Evolutionary conservation across 2,888 invertebrate species (phyloP).

Genomic region (Cerastoderma edule): DNA sequence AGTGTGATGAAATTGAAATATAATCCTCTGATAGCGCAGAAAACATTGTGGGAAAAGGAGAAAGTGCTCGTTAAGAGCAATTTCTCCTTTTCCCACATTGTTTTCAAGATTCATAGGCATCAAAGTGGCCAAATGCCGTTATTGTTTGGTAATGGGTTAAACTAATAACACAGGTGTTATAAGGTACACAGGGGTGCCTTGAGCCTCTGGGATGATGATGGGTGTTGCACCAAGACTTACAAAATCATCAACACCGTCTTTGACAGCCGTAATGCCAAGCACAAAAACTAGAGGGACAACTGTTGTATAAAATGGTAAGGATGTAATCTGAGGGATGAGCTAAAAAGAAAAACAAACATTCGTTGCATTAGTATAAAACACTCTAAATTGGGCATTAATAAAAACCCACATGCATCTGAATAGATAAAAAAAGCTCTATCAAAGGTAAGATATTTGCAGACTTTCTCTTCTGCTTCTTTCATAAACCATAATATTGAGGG

Average conservation of each 20-base stretch:
- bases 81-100: no score
- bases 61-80: no score
- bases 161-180: background rate
- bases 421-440: background rate
- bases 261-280: constrained; percentile 96
- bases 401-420: background rate
- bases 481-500: background rate
- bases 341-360: constrained; percentile 73
- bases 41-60: no score
- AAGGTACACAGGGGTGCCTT: background rate
- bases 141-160: background rate
- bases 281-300: constrained; percentile 98
- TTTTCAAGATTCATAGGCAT: no score
- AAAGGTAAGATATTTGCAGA: background rate
- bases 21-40: no score
- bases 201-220: background rate
- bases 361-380: background rate
- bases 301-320: constrained; percentile 97
- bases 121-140: background rate
- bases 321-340: constrained; percentile 98
- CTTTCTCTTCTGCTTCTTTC: background rate
- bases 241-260: constrained; percentile 99
- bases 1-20: no score
- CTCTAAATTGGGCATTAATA: background rate
- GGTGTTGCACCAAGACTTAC: constrained; percentile 88